Evolutionary conservation across 2,888 invertebrate genomes (phyloP).

Genomic region (Abscondita cerata): DNA sequence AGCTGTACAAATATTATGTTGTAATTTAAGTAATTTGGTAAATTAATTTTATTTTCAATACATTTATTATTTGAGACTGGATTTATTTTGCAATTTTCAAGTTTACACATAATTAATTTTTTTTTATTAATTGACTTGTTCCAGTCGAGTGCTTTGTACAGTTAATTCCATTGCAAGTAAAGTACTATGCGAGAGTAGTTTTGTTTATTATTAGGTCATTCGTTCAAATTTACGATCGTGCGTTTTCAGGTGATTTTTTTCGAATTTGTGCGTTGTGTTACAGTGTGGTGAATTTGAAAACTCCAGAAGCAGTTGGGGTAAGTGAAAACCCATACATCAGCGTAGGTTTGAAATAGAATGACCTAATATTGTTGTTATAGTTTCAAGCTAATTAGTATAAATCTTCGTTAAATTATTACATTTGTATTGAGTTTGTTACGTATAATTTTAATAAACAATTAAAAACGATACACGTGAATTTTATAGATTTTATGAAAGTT

Average conservation of each 20-base stretch:
- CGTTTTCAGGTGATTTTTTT: constrained; percentile 17
- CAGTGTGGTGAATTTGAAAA: too few species aligned
- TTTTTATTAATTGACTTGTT: constrained; percentile 16
- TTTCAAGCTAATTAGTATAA: neutral
- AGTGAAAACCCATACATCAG: too few species aligned
- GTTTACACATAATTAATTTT: constrained; percentile 10
- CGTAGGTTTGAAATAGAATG: too few species aligned
- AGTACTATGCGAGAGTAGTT: constrained; percentile 20
- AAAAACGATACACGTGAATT: neutral
- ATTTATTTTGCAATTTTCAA: constrained; percentile 8
- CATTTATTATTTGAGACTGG: constrained; percentile 3
- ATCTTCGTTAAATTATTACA: neutral
- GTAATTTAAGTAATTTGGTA: constrained; percentile 31
- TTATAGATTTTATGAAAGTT: neutral
- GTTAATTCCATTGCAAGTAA: constrained; percentile 32
- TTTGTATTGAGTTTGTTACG: constrained; percentile 6
- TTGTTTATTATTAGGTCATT: constrained; percentile 25
- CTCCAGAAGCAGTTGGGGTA: too few species aligned
- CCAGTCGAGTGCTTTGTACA: constrained; percentile 29
- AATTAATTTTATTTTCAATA: constrained; percentile 17
- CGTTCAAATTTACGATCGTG: constrained; percentile 4
- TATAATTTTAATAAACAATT: constrained; percentile 5
- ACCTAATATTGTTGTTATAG: neutral
- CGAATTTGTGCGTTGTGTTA: neutral
- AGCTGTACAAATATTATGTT: constrained; percentile 58